Percentiles rank a stretch among this genome's conserved stretches.
These are phyloP conservation scores for Copidosoma aretas DNA, from an alignment of 2,888 invertebrate genomes.

Conservation along the genomic window DNA sequence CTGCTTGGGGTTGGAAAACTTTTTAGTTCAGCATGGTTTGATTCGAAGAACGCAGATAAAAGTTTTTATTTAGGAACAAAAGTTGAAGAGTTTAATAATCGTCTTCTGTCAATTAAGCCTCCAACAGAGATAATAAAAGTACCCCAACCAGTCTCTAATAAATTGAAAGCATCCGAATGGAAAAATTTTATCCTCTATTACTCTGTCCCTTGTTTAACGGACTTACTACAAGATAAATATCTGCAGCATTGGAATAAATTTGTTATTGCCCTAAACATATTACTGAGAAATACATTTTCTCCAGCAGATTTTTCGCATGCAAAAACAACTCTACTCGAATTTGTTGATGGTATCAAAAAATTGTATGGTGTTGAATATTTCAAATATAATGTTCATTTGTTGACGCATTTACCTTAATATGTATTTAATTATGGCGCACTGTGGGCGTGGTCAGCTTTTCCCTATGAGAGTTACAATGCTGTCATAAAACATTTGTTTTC, in stretches of 20 bases:
- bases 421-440: too few relatives aligned
- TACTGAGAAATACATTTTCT: too few relatives aligned
- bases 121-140: background rate
- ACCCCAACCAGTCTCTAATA: background rate
- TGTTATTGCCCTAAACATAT: too few relatives aligned
- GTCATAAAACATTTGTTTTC: too few relatives aligned
- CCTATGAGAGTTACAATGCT: too few relatives aligned
- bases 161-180: background rate
- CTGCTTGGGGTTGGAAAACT: background rate
- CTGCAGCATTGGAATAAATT: too few relatives aligned
- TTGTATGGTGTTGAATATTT: constrained; percentile 3
- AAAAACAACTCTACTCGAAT: too few relatives aligned
- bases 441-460: too few relatives aligned
- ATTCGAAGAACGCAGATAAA: constrained; percentile 5
- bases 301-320: too few relatives aligned
- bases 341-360: too few relatives aligned
- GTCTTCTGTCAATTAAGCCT: background rate
- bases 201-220: too few relatives aligned
- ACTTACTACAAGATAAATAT: too few relatives aligned
- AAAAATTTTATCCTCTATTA: background rate
- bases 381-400: constrained; percentile 38
- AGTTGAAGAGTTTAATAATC: background rate
- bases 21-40: background rate
- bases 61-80: constrained; percentile 16
- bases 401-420: constrained; percentile 16